Base-by-base conservation (phyloP, 1,140 invertebrate species). In the Drosophila sturtevanti region DNA sequence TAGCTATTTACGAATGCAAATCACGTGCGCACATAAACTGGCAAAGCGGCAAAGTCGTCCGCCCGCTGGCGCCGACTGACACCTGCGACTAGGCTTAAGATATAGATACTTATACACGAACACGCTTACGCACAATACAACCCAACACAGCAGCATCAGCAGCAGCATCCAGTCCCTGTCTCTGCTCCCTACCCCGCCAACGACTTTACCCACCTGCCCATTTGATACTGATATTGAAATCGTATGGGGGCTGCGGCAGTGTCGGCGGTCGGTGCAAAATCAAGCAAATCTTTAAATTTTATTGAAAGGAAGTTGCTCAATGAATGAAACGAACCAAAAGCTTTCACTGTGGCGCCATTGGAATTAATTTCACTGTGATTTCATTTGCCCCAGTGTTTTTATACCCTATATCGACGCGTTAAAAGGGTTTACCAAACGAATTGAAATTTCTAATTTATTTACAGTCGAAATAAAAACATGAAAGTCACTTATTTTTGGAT, bases 11-110 rank as follows among this genome's bases (percentile, higher is more conserved):
- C 77, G 65, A 89, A 89, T 89, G 84, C 85, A 89, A 89, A 89
- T 89, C 84, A 89, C 84, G 84, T 89, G 73, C 85, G 70, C 59
- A 73, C 77, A 78, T 80, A 84, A 89, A 84, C 66, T 76, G 82
- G 79, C 78, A 69, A 72, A 59, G 63, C 64, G 63, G 75, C 76
- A 72, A 64, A 62, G 54, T 24, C 61, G 67, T 56, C 61, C 74
- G 68, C 63, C 74, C 72, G 68, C 51, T 67, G 75, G 58, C 75
- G 68, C 68, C 62, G 55, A 11, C 52, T 51, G 71, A 48, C 38
- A 55, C 63, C 62, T 63, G 61, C 24, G 56, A 66, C 68, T 67
- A 58, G 64, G 52, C 72, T 58, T 38, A 37, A 78, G 74, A 67
- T 62, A 81, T 75, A 81, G 67, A 68, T 77, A 67, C 81, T 56